Conservation (phyloP, 2,113 vertebrate genomes). For the Cavia aperea region DNA sequence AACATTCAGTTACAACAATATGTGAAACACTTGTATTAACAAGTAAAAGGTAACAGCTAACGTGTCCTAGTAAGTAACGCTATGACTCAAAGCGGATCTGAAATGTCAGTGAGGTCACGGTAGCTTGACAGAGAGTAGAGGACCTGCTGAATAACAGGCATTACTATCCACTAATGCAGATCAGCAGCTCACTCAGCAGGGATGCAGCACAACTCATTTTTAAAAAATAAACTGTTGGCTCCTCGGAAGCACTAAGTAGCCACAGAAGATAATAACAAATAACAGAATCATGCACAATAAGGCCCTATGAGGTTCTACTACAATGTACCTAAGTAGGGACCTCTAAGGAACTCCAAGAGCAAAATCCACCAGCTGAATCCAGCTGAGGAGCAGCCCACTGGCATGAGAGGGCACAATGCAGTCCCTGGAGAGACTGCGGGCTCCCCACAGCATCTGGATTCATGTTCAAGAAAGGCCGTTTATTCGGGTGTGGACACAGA, state of each 20-base stretch:
- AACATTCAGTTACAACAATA: conserved; percentile 37
- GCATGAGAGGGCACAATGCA: not conserved
- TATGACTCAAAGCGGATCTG: conserved; percentile 26
- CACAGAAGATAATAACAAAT: not conserved
- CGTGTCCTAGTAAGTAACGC: conserved; percentile 24
- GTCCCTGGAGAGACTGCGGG: not conserved
- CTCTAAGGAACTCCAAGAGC: not conserved
- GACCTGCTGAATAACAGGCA: conserved; percentile 9
- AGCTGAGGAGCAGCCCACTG: no score
- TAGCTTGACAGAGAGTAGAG: not conserved
- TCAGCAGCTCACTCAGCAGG: not conserved
- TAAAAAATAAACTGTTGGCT: not conserved
- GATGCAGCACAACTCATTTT: not conserved
- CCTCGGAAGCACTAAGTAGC: not conserved
- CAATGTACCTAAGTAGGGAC: not conserved
- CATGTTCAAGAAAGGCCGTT: not conserved
- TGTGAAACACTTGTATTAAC: conserved; percentile 46
- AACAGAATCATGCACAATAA: not conserved
- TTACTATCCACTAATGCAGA: not conserved
- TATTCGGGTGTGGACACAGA: not conserved
- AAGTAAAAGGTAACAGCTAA: conserved; percentile 32
- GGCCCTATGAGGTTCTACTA: not conserved
- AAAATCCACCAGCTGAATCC: not conserved
- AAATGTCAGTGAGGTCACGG: not conserved
- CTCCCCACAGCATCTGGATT: not conserved